phyloP scores from a whole-genome alignment of 2,113 vertebrate species.

The Taurulus bubalis region DNA sequence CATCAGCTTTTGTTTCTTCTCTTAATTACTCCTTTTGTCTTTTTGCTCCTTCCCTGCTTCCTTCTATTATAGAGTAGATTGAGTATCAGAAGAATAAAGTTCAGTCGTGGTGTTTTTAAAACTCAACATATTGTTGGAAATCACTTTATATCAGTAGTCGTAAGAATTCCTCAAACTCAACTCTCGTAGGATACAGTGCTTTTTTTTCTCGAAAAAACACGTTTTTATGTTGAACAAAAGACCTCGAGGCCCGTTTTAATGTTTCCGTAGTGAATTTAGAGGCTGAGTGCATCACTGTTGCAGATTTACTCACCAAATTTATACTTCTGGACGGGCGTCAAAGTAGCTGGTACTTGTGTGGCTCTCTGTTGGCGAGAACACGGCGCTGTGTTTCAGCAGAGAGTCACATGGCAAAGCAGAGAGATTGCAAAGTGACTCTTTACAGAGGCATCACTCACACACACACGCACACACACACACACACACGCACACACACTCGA shows the following conservation, averaged over 20 bases:
- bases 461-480: constrained; percentile 24
- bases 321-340: constrained; percentile 48
- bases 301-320: constrained; percentile 60
- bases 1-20: constrained; percentile 42
- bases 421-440: constrained; percentile 64
- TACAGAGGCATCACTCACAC: constrained; percentile 51
- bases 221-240: constrained; percentile 57
- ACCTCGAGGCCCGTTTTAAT: constrained; percentile 41
- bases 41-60: constrained; percentile 36
- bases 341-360: constrained; percentile 41
- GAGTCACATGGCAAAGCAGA: constrained; percentile 49
- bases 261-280: constrained; percentile 54
- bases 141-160: constrained; percentile 57
- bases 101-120: constrained; percentile 63
- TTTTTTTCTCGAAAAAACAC: constrained; percentile 16
- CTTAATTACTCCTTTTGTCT: constrained; percentile 17
- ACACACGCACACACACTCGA: constrained; percentile 41
- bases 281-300: constrained; percentile 43
- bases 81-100: constrained; percentile 64
- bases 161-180: constrained; percentile 48
- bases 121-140: constrained; percentile 56
- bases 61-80: constrained; percentile 57
- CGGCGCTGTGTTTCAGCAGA: constrained; percentile 40
- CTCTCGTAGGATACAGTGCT: constrained; percentile 52
- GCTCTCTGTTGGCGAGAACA: constrained; percentile 49